phyloP scores from a whole-genome alignment of 2,113 vertebrate genomes.

The Notothenia coriiceps region DNA sequence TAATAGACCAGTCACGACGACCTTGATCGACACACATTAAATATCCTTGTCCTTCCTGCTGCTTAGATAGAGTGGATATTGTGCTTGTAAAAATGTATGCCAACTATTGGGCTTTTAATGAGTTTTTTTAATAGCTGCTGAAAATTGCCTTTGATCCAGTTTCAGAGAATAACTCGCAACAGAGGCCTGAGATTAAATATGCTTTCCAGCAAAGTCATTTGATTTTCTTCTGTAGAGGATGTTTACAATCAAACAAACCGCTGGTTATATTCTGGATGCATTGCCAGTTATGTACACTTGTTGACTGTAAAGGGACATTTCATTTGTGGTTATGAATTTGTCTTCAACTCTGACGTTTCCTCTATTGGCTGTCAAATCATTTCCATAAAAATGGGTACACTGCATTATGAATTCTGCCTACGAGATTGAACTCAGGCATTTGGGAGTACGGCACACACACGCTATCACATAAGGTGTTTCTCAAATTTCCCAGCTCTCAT shows the following conservation, averaged over 20 bases:
- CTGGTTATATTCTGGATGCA: not conserved
- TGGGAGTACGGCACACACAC: conserved; percentile 8
- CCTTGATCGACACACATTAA: conserved; percentile 23
- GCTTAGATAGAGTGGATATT: conserved; percentile 24
- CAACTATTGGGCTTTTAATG: conserved; percentile 51
- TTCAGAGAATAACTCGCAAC: conserved; percentile 31
- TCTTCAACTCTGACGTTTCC: not conserved
- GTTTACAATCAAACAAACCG: conserved; percentile 17
- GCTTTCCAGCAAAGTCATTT: conserved; percentile 34
- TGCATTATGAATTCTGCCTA: not conserved
- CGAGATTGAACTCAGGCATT: conserved; percentile 11
- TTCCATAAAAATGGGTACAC: not conserved
- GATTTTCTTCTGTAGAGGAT: not conserved
- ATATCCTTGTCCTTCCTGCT: conserved; percentile 29
- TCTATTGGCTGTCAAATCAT: conserved; percentile 14
- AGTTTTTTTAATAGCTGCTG: conserved; percentile 47
- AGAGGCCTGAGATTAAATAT: not conserved
- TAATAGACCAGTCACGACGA: conserved; percentile 9
- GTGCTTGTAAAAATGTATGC: conserved; percentile 35
- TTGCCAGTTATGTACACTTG: not conserved
- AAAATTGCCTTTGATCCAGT: conserved; percentile 46
- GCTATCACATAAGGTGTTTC: conserved; percentile 47
- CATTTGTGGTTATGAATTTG: not conserved
- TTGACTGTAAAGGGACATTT: not conserved
- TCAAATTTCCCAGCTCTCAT: conserved; percentile 61